Conservation (phyloP, 2,888 invertebrate species). For the Ormyrus pomaceus region DNA sequence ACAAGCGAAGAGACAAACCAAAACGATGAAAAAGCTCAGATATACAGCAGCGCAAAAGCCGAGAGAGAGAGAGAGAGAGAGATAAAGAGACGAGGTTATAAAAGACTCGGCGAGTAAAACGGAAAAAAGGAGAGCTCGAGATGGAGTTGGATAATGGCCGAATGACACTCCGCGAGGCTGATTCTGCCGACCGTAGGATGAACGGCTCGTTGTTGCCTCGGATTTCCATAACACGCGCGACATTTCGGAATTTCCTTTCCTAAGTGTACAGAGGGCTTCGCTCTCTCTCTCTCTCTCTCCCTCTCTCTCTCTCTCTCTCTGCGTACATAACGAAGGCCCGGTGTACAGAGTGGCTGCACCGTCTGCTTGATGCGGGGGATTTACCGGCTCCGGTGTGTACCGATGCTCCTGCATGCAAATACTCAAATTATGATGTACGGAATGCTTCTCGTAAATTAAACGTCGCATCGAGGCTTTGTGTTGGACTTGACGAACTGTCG, state of each 20-base stretch:
- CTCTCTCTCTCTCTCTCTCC: too few relatives aligned
- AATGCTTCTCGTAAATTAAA: too few relatives aligned
- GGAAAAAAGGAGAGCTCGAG: conserved; percentile 7
- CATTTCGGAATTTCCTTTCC: conserved; percentile 40
- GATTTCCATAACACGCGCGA: conserved; percentile 46
- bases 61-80: neutral
- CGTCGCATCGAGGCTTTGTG: too few relatives aligned
- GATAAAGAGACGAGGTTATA: neutral
- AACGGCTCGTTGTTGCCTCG: conserved; percentile 38
- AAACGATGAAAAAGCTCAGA: neutral
- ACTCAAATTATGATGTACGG: too few relatives aligned
- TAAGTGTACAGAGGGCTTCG: conserved; percentile 10
- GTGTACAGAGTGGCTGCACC: neutral
- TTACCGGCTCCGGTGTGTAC: neutral
- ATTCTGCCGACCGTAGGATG: conserved; percentile 19
- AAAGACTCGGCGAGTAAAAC: neutral
- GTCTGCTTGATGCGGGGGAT: conserved; percentile 17
- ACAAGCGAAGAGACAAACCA: too few relatives aligned
- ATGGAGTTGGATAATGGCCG: neutral
- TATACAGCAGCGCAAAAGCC: neutral
- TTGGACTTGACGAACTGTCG: too few relatives aligned
- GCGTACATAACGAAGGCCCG: conserved; percentile 2
- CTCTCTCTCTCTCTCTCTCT: neutral
- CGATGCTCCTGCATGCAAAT: too few relatives aligned
- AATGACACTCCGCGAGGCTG: conserved; percentile 13